Conservation (phyloP, 1,140 invertebrate genomes). For the Tetranychus urticae region DNA sequence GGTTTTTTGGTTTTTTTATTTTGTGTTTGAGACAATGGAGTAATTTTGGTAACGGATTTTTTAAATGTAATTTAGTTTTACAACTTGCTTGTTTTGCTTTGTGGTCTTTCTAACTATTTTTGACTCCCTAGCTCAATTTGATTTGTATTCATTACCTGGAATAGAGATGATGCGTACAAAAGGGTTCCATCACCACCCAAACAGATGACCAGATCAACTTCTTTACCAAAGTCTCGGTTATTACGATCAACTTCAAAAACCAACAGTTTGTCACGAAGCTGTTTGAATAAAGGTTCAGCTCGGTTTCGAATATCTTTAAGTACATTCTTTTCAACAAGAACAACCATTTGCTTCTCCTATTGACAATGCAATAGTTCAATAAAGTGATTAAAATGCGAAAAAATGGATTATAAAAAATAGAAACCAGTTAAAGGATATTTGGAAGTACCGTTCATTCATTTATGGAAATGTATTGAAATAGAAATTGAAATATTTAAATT, state of each 20-base stretch:
- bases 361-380: background rate
- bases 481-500: too few relatives aligned
- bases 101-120: too few relatives aligned
- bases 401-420: background rate
- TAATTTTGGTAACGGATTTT: too few relatives aligned
- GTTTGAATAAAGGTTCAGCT: constrained; percentile 38
- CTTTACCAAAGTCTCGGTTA: constrained; percentile 41
- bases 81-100: too few relatives aligned
- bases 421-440: background rate
- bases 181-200: constrained; percentile 88
- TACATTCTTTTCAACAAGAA: constrained; percentile 71
- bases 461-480: constrained; percentile 1
- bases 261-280: constrained; percentile 55
- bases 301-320: constrained; percentile 51
- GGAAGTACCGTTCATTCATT: background rate
- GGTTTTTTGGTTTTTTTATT: too few relatives aligned
- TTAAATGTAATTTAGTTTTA: too few relatives aligned
- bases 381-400: background rate
- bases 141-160: constrained; percentile 28
- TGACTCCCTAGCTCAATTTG: too few relatives aligned
- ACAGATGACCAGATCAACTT: constrained; percentile 89
- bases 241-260: constrained; percentile 61
- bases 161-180: constrained; percentile 75
- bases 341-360: constrained; percentile 76
- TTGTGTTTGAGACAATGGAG: too few relatives aligned